Conservation (phyloP, 2,888 invertebrate genomes). For the Oxycera nigricornis region DNA sequence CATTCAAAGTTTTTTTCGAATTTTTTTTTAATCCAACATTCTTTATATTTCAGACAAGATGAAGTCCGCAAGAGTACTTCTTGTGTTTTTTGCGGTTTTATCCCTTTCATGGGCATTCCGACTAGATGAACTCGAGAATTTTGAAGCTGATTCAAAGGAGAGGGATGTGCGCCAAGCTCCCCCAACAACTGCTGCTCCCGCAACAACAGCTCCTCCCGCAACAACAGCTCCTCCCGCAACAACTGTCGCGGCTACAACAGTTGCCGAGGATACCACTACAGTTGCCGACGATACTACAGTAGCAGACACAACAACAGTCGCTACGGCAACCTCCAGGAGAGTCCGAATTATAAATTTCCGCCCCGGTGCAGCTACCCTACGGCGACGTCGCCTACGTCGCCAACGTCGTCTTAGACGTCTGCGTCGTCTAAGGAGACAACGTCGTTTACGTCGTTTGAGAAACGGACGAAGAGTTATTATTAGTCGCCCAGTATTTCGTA, state of each 20-base stretch:
- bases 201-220: background rate
- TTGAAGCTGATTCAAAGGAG: no score
- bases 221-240: background rate
- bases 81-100: no score
- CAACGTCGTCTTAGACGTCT: background rate
- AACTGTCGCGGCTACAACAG: background rate
- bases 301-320: background rate
- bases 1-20: no score
- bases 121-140: no score
- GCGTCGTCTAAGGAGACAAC: background rate
- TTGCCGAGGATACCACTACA: no score
- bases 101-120: no score
- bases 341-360: background rate
- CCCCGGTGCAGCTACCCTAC: background rate
- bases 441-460: background rate
- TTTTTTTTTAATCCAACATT: no score
- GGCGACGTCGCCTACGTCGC: background rate
- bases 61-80: no score
- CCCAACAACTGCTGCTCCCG: background rate
- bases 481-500: background rate
- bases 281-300: no score
- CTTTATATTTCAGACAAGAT: no score
- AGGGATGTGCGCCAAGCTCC: no score
- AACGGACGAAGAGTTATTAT: background rate
- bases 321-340: background rate